phyloP scores from a whole-genome alignment of 2,888 invertebrate species.

The Platycnemis pennipes region DNA sequence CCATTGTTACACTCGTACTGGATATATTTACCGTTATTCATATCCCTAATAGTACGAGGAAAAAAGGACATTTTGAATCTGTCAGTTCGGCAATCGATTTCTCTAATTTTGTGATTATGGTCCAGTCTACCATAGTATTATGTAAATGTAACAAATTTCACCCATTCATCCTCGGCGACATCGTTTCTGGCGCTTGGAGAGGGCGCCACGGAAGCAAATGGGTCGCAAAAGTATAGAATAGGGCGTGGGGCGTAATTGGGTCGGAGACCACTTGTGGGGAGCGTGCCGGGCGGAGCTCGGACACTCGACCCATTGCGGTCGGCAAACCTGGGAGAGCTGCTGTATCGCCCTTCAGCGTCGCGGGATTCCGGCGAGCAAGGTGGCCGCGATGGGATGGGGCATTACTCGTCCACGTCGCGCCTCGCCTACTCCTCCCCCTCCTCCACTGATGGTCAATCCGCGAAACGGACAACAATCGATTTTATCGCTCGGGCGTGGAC shows the following conservation, averaged over 20 bases:
- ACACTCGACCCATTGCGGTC: background rate
- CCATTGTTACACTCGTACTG: too few relatives aligned
- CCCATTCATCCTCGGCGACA: too few relatives aligned
- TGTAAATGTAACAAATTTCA: too few relatives aligned
- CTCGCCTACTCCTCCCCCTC: background rate
- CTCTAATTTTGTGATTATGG: too few relatives aligned
- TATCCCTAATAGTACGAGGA: too few relatives aligned
- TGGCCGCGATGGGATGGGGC: background rate
- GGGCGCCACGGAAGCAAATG: background rate
- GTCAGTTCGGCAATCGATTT: too few relatives aligned
- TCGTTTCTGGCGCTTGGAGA: too few relatives aligned
- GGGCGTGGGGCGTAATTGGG: background rate
- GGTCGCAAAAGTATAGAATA: background rate
- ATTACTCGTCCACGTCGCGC: background rate
- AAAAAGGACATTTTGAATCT: too few relatives aligned
- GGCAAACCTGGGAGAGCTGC: background rate
- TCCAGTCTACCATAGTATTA: too few relatives aligned
- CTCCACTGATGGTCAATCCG: background rate
- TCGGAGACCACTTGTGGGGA: background rate
- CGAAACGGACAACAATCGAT: constrained; percentile 1
- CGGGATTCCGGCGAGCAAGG: background rate
- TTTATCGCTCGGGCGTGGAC: constrained; percentile 32
- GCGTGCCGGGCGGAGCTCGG: background rate
- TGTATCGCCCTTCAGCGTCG: background rate
- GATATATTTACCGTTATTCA: too few relatives aligned